These are phyloP conservation scores for Halisarca cf. caerulea DNA, from an alignment of 37 sponge, comb jelly and placozoan genomes.

Conservation along the genomic window DNA sequence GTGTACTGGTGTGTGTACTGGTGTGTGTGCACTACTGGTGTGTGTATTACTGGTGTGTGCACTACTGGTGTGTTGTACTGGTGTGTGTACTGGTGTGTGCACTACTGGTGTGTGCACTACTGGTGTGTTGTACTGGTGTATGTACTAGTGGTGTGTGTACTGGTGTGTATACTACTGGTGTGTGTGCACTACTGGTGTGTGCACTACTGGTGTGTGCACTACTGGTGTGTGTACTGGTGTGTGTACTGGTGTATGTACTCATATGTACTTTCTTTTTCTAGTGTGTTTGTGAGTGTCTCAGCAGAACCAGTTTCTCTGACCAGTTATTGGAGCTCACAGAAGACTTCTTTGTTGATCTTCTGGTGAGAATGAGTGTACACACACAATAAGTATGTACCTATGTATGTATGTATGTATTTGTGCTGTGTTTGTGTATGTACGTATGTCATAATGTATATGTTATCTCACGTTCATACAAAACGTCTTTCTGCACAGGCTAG, in stretches of 20 bases:
- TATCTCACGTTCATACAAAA: too few species aligned
- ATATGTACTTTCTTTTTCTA: not conserved
- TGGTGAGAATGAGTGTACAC: not conserved
- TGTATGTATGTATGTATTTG: too few species aligned
- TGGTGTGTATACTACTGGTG: not conserved
- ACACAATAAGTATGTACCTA: too few species aligned
- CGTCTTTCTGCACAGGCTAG: too few species aligned
- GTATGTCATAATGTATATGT: too few species aligned
- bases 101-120: not conserved
- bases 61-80: not conserved
- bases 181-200: not conserved
- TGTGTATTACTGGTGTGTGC: not conserved
- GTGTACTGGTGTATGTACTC: not conserved
- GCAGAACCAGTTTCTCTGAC: not conserved
- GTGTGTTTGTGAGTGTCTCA: slow-evolving; percentile 16
- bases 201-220: not conserved
- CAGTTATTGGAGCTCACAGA: not conserved
- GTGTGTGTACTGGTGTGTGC: slow-evolving; percentile 1
- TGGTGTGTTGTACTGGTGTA: not conserved
- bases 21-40: not conserved
- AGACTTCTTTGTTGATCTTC: not conserved
- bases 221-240: not conserved
- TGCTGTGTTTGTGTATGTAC: too few species aligned
- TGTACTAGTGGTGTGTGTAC: not conserved
- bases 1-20: not conserved